phyloP scores from a whole-genome alignment of 2,888 invertebrate genomes.

The Lasioglossum villosulum region DNA sequence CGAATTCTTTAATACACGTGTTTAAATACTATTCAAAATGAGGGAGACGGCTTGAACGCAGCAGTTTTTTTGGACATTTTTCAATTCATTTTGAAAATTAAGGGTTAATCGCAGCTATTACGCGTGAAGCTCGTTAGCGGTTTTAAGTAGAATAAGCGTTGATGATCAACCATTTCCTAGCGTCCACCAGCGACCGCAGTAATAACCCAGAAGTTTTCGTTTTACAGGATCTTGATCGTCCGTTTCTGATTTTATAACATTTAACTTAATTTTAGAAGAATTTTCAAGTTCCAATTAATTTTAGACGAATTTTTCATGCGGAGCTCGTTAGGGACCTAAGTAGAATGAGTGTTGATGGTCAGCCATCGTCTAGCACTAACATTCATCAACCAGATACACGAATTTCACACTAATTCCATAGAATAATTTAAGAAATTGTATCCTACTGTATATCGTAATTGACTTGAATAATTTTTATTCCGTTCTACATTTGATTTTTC shows the following conservation, averaged over 20 bases:
- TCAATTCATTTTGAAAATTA: neutral
- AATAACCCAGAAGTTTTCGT: neutral
- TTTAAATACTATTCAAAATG: neutral
- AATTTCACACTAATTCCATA: neutral
- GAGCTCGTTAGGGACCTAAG: neutral
- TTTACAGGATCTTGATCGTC: neutral
- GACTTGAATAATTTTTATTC: too few relatives aligned
- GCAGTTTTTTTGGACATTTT: neutral
- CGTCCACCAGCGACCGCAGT: neutral
- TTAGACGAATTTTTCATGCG: neutral
- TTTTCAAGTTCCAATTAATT: too few relatives aligned
- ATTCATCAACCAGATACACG: neutral
- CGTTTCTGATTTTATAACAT: neutral
- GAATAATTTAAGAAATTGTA: neutral
- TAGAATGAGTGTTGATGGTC: neutral
- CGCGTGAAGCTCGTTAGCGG: neutral
- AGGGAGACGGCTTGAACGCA: neutral
- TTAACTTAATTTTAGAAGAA: neutral
- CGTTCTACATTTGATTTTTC: neutral
- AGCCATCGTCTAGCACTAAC: neutral
- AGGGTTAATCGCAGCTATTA: neutral
- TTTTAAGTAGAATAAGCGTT: conserved; percentile 1
- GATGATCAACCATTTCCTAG: conserved; percentile 6
- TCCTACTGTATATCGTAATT: neutral
- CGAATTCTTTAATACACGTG: neutral